Conservation (phyloP, 2,113 vertebrate genomes). For the Astatotilapia flaviijosephi region DNA sequence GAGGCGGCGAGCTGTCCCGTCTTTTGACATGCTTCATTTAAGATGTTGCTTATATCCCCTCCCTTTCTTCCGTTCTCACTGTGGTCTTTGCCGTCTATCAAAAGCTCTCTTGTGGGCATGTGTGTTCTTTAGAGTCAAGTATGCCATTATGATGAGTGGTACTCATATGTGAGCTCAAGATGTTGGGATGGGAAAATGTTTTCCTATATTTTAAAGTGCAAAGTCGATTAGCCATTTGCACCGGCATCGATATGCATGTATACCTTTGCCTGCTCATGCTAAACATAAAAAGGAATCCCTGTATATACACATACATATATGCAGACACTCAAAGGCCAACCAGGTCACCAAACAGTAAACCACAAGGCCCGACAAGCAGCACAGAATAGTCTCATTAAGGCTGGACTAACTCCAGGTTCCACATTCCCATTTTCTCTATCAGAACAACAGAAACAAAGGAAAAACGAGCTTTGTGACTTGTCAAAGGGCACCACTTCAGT, state of each 20-base stretch:
- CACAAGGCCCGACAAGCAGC: neutral
- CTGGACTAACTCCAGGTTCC: neutral
- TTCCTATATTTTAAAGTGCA: neutral
- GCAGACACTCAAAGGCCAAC: neutral
- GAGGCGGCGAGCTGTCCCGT: conserved; percentile 3
- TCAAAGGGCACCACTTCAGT: conserved; percentile 17
- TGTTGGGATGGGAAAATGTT: neutral
- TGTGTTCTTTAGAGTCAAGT: neutral
- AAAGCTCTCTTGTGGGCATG: neutral
- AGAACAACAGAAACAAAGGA: conserved; percentile 23
- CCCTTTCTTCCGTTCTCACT: neutral
- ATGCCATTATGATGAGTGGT: neutral
- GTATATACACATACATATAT: neutral
- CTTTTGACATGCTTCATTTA: conserved; percentile 23
- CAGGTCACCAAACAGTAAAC: neutral
- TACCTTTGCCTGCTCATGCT: neutral
- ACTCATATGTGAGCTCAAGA: neutral
- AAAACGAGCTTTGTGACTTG: conserved; percentile 12
- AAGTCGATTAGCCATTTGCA: neutral
- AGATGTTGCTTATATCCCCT: neutral
- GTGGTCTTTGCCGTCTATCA: neutral
- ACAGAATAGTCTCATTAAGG: conserved; percentile 27
- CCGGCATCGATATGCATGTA: neutral
- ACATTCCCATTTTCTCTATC: neutral
- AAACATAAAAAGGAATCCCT: neutral